Conservation (phyloP, 2,888 invertebrate species). For the Rhagophthalmus giganteus region DNA sequence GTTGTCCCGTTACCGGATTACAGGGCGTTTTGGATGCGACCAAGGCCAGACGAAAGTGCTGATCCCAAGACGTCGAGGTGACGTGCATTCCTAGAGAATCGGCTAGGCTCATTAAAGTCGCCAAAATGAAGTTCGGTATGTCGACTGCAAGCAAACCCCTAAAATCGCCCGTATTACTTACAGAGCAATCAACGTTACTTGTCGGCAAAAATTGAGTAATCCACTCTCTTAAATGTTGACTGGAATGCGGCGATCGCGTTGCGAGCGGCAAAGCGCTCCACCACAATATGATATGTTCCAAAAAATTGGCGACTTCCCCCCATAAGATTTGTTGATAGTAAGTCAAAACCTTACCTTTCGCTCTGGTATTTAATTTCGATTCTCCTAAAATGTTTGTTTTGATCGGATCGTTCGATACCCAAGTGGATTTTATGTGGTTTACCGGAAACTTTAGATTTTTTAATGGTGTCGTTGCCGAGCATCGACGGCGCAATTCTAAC, state of each 20-base stretch:
- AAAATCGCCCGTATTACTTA: too few species aligned
- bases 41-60: conserved; percentile 61
- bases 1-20: conserved; percentile 47
- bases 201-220: conserved; percentile 63
- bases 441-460: conserved; percentile 57
- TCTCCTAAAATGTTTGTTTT: conserved; percentile 56
- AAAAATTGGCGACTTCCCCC: conserved; percentile 78
- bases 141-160: conserved; percentile 57
- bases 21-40: conserved; percentile 55
- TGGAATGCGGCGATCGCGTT: conserved; percentile 64
- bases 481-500: conserved; percentile 63
- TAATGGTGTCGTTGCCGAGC: conserved; percentile 65
- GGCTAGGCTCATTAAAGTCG: conserved; percentile 73
- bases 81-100: conserved; percentile 79
- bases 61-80: conserved; percentile 81
- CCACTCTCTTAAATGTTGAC: conserved; percentile 69
- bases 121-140: conserved; percentile 69
- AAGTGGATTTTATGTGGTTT: too few species aligned
- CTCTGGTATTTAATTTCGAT: conserved; percentile 62
- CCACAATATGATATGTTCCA: conserved; percentile 83
- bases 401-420: too few species aligned
- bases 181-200: too few species aligned
- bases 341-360: conserved; percentile 65
- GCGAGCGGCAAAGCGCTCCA: conserved; percentile 77
- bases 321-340: conserved; percentile 77